Evolutionary conservation across 2,797 vertebrate species (phyloP).

Genomic region (Myripristis murdjan): DNA sequence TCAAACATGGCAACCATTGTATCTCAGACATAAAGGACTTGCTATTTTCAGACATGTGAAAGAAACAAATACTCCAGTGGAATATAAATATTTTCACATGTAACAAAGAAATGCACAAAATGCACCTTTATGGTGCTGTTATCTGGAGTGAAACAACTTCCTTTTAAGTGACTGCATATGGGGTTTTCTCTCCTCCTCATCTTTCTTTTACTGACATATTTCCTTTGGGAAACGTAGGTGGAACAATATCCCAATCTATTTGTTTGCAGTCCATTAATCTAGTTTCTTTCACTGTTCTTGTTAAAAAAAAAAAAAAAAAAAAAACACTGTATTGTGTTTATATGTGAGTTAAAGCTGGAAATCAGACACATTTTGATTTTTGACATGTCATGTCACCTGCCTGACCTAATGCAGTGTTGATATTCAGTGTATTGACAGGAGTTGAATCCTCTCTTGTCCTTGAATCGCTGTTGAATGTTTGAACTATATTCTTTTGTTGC

Average conservation of each 20-base stretch:
- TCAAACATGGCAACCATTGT: background rate
- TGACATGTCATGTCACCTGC: too few species aligned
- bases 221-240: constrained; percentile 30
- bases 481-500: too few species aligned
- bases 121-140: background rate
- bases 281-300: background rate
- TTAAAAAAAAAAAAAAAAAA: too few species aligned
- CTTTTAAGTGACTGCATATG: background rate
- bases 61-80: constrained; percentile 1
- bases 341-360: constrained; percentile 9
- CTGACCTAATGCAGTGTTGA: too few species aligned
- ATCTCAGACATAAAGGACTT: background rate
- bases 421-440: too few species aligned
- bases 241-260: constrained; percentile 52
- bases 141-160: background rate
- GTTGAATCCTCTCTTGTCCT: too few species aligned
- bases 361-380: constrained; percentile 21
- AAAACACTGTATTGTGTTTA: background rate
- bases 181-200: background rate
- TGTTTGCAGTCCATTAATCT: constrained; percentile 39
- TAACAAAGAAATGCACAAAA: constrained; percentile 16
- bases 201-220: constrained; percentile 28
- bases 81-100: constrained; percentile 1
- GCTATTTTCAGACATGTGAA: constrained; percentile 19
- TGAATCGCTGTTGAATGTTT: too few species aligned